A percentile compares a stretch with the other conserved stretches of the same genome.
Evolutionary conservation across 2,797 vertebrate species (phyloP).

Genomic region (Tapirus indicus): DNA sequence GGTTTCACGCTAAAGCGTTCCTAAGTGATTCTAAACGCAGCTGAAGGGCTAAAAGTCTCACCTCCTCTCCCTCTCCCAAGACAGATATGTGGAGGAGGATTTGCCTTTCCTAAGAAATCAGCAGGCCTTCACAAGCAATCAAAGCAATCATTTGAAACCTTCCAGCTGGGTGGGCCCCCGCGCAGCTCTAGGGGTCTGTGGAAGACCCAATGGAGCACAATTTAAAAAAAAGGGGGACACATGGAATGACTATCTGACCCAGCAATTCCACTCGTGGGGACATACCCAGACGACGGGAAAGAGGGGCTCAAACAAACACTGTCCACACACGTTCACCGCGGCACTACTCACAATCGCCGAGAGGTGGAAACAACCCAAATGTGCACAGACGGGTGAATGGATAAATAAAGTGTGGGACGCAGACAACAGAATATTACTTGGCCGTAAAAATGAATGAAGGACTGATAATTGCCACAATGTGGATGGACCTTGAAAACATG

Average conservation of each 20-base stretch:
- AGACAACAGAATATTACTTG: rapidly evolving
- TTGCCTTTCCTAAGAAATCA: background rate
- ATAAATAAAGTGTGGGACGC: rapidly evolving
- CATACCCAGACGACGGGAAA: no score
- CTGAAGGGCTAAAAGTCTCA: background rate
- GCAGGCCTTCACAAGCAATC: background rate
- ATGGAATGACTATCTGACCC: background rate
- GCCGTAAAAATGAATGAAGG: background rate
- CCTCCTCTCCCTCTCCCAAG: background rate
- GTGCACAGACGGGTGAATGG: rapidly evolving
- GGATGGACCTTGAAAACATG: background rate
- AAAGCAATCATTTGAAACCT: background rate
- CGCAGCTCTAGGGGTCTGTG: background rate
- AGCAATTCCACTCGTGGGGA: background rate
- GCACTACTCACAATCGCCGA: rapidly evolving
- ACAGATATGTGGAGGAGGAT: background rate
- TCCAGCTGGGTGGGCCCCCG: background rate
- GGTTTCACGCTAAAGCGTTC: background rate
- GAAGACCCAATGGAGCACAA: background rate
- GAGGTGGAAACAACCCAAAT: background rate
- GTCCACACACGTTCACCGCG: background rate
- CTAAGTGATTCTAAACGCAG: background rate
- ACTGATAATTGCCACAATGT: rapidly evolving
- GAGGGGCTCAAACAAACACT: background rate
- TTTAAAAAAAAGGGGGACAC: no score